Evolutionary conservation across 2,888 invertebrate species (phyloP), one percentile per base, ranked within the genome.

Genomic region (Epicampocera succincta): DNA sequence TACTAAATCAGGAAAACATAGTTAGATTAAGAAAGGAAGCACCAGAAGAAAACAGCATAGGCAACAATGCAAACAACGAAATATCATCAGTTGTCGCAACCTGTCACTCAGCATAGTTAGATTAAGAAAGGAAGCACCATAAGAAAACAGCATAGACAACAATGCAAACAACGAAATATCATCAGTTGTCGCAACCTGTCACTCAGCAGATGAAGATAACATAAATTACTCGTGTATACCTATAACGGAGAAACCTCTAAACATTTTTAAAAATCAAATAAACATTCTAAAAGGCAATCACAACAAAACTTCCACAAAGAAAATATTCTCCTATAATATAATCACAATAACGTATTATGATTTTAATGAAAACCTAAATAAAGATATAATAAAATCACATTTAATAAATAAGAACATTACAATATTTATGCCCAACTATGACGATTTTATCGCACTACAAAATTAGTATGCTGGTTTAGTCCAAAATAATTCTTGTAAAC

Each of bases 361-460:
- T 25, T 25, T 25, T 3, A 25, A 25, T 5, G 25, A 25, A 25
- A 25, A 25, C 3, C 5, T 25, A 25, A 25, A 3, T 25, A 25
- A 25, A 25, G 3, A 25, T 5, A 25, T 25, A 25, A 25, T 25
- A 13, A 63, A 73, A 33, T 17, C 44, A 56, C 6, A 73, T 48
- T 19, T 73, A 33, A 1, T 73, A 15, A 46, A 65, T 15, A 56
- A 38, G 13, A 56, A 73, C 17, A 8, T 25, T 33, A 44, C 72
- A 21, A 42, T 73, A 2, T 73, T 61, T 87, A 86, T 66, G 54
- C 87, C 50, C 84, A 85, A 52, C 52, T 85, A 25, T 21, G 81
- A 3, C 84, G 86, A 15, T 86, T 86, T 65, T 87, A 85, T 58
- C 48, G 84, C 12, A 74, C 72, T 83, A 76, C 83, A 66, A 76